Base-by-base conservation (phyloP, 2,888 invertebrate species). In the Monochamus alternatus region DNA sequence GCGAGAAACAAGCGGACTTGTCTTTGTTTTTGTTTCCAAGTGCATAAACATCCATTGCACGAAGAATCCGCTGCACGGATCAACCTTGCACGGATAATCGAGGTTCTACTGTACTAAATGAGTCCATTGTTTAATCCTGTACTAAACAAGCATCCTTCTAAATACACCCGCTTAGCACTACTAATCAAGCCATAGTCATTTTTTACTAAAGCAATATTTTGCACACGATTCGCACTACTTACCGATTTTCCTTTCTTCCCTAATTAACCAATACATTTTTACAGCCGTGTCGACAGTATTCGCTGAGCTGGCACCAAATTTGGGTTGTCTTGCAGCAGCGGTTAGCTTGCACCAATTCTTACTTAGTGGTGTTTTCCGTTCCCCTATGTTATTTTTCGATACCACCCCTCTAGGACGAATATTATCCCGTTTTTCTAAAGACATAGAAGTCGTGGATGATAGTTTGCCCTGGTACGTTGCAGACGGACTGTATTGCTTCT, bases 341-440 rank as follows among this genome's bases (percentile, higher is more conserved):
- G 87, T 89, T 82, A 85, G 87, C 80, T 87, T 94, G 86, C 94
- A 94, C 90, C 87, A 88, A 79, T 86, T 88, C 65, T 89, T 95
- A 87, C 89, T 95, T 85, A 84, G 86, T 73, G 91, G 91, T 85
- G 91, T 95, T 80, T 87, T 95, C 81, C 91, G 91, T 86, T 91
- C 93, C 85, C 95, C 95, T 74, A 91, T 95, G 90, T 91, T 92
- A 86, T 93, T 95, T 90, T 95, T 94, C 90, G 95, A 96, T 89
- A 93, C 93, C 83, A 95, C 95, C 70, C 95, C 95, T 63, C 84
- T 92, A 80, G 95, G 95, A 87, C 91, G 95, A 83, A 92, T 96
- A 84, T 90, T 96, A 75, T 90, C 93, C 90, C 92, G 94, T 88
- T 94, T 94, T 90, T 92, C 94, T 89, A 93, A 94, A 92, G 95